phyloP scores from a whole-genome alignment of 1,140 invertebrate species.

The Stegodyphus mimosarum region DNA sequence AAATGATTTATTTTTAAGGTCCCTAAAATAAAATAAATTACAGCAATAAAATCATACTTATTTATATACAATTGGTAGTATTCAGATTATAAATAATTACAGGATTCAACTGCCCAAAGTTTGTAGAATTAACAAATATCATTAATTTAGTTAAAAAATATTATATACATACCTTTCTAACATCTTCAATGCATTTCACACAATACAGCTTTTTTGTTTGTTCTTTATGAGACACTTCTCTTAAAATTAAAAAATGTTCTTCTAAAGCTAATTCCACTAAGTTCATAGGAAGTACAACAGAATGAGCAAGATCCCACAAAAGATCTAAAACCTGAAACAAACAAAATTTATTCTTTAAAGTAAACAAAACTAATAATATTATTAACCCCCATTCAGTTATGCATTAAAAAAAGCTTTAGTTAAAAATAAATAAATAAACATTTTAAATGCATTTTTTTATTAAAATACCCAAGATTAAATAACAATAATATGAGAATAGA shows the following conservation, averaged over 20 bases:
- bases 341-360: not conserved
- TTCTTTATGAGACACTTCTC: constrained; percentile 70
- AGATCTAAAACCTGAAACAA: constrained; percentile 69
- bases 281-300: constrained; percentile 67
- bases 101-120: too few relatives aligned
- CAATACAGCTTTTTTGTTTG: constrained; percentile 71
- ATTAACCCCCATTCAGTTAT: too few relatives aligned
- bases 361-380: not conserved
- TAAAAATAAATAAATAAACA: constrained; percentile 1
- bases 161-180: constrained; percentile 67
- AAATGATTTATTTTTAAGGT: too few relatives aligned
- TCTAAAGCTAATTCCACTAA: constrained; percentile 71
- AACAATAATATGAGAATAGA: too few relatives aligned
- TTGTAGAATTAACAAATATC: too few relatives aligned
- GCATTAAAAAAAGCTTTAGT: not conserved
- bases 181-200: constrained; percentile 72
- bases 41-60: too few relatives aligned
- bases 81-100: too few relatives aligned
- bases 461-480: too few relatives aligned
- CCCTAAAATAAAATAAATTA: too few relatives aligned
- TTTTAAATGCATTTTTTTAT: too few relatives aligned
- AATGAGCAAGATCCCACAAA: constrained; percentile 71
- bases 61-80: too few relatives aligned
- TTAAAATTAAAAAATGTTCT: constrained; percentile 71
- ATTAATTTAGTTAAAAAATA: too few relatives aligned